Conservation (phyloP, 1,140 invertebrate species). For the Bombus consobrinus region DNA sequence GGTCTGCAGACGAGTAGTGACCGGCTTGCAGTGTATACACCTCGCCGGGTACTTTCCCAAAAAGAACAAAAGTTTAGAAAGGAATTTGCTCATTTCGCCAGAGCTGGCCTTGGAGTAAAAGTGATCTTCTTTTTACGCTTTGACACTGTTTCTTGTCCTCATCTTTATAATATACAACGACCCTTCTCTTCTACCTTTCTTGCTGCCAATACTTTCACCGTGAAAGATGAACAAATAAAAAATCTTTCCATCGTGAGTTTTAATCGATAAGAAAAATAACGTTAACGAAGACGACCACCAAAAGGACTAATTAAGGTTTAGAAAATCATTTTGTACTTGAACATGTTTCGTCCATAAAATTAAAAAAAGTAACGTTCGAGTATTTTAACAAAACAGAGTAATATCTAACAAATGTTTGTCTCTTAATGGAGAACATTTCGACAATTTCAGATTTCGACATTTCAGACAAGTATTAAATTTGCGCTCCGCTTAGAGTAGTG, state of each 20-base stretch:
- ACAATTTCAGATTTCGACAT: too few relatives aligned
- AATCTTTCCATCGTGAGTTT: not conserved
- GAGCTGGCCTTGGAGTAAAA: conserved; percentile 76
- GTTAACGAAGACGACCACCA: rapidly evolving
- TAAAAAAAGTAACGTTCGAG: too few relatives aligned
- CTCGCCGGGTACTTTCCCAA: conserved; percentile 73
- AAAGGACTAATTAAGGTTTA: not conserved
- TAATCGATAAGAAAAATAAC: not conserved
- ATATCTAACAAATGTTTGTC: not conserved
- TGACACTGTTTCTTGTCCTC: conserved; percentile 23
- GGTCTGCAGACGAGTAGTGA: not conserved
- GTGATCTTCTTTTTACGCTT: conserved; percentile 71
- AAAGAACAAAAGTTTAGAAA: conserved; percentile 78
- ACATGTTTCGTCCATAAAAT: too few relatives aligned
- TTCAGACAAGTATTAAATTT: too few relatives aligned
- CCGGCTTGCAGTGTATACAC: not conserved
- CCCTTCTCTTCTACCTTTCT: conserved; percentile 41
- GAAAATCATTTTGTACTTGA: too few relatives aligned
- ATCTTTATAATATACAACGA: conserved; percentile 35
- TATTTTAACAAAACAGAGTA: not conserved
- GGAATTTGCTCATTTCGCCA: conserved; percentile 63
- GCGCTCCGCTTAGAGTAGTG: not conserved
- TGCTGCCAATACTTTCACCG: conserved; percentile 55
- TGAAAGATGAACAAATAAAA: conserved; percentile 19
- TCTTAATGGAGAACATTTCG: not conserved